These are phyloP conservation scores for Spicauda simplicius DNA, from an alignment of 2,888 invertebrate genomes.

Conservation along the genomic window DNA sequence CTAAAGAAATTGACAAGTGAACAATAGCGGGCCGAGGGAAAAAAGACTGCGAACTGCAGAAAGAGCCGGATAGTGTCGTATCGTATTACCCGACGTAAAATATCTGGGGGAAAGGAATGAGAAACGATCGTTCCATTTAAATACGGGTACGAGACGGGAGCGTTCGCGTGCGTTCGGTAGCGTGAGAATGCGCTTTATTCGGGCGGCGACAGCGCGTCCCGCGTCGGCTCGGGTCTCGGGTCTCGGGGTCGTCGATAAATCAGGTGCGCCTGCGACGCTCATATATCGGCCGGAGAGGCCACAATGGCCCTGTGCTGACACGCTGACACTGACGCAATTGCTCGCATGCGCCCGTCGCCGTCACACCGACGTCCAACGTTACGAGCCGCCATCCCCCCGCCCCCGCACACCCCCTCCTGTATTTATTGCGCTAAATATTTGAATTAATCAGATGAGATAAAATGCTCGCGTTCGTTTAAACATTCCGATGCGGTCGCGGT, in stretches of 20 bases:
- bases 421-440: conserved; percentile 84
- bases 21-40: conserved; percentile 78
- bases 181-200: conserved; percentile 84
- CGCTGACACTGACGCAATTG: conserved; percentile 78
- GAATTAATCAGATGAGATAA: conserved; percentile 84
- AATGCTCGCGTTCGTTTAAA: conserved; percentile 77
- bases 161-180: conserved; percentile 83
- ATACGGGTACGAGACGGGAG: conserved; percentile 75
- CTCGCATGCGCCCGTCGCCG: conserved; percentile 70
- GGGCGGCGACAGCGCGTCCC: conserved; percentile 73
- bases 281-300: conserved; percentile 71
- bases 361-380: conserved; percentile 49
- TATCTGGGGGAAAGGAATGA: conserved; percentile 83
- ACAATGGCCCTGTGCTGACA: conserved; percentile 76
- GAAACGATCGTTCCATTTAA: conserved; percentile 82
- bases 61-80: conserved; percentile 84
- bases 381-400: too few species aligned
- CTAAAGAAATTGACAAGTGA: conserved; percentile 85
- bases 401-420: conserved; percentile 54
- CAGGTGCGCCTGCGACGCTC: conserved; percentile 68
- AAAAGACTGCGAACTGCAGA: conserved; percentile 80
- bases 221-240: conserved; percentile 51
- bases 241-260: conserved; percentile 77
- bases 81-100: conserved; percentile 85
- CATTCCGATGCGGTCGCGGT: conserved; percentile 81